Conservation (phyloP, 2,888 invertebrate species). For the Ypsolopha scabrella region DNA sequence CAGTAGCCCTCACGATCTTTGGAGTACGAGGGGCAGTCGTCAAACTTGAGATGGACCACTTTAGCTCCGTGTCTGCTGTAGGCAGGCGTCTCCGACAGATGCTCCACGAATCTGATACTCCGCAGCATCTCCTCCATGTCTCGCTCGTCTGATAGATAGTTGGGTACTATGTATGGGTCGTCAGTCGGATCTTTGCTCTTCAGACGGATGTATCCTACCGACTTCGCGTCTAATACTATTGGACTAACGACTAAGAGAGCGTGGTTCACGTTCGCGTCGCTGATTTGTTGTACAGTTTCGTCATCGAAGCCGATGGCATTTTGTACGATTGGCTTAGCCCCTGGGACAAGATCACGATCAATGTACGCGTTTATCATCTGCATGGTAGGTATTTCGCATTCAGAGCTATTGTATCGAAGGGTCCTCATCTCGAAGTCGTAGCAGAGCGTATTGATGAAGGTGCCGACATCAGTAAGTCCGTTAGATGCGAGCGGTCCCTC, state of each 20-base stretch:
- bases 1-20: constrained; percentile 6
- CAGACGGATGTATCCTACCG: constrained; percentile 28
- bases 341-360: constrained; percentile 16
- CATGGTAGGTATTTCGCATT: constrained; percentile 31
- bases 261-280: constrained; percentile 18
- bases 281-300: constrained; percentile 22
- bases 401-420: constrained; percentile 18
- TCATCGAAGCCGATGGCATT: constrained; percentile 15
- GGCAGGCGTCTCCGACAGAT: constrained; percentile 8
- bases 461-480: constrained; percentile 30
- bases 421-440: constrained; percentile 22
- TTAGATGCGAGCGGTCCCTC: constrained; percentile 32
- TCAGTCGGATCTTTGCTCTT: constrained; percentile 23
- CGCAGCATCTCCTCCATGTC: constrained; percentile 30
- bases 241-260: constrained; percentile 22
- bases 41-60: constrained; percentile 20
- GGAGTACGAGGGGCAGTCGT: constrained; percentile 22
- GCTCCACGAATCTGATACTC: constrained; percentile 26
- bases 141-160: constrained; percentile 27
- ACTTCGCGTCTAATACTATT: constrained; percentile 25
- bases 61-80: constrained; percentile 21
- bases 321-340: constrained; percentile 14
- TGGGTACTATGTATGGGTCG: constrained; percentile 29
- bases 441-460: constrained; percentile 33
- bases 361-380: constrained; percentile 32